Conservation (phyloP, 2,888 invertebrate genomes). For the Cristatella mucedo region DNA sequence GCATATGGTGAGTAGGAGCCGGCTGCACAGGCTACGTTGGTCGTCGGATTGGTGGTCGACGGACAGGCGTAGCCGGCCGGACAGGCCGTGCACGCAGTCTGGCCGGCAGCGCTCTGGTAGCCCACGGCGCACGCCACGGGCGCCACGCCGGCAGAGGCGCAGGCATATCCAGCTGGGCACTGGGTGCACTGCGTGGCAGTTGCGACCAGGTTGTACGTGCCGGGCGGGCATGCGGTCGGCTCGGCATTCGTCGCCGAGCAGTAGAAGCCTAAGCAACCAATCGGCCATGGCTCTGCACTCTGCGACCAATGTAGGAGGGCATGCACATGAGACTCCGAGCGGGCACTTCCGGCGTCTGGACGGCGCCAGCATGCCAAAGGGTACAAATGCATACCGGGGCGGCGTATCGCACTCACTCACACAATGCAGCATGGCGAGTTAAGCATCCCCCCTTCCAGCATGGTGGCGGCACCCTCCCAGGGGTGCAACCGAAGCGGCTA, state of each 20-base stretch:
- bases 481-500: too few relatives aligned
- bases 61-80: constrained; percentile 14
- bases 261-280: constrained; percentile 21
- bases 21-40: constrained; percentile 17
- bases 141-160: constrained; percentile 16
- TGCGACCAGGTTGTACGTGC: constrained; percentile 18
- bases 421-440: too few relatives aligned
- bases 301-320: too few relatives aligned
- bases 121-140: constrained; percentile 17
- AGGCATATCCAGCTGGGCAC: constrained; percentile 24
- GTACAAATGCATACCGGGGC: too few relatives aligned
- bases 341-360: too few relatives aligned
- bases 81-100: constrained; percentile 16
- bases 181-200: constrained; percentile 17
- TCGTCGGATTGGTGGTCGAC: constrained; percentile 16
- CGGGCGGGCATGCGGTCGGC: constrained; percentile 17
- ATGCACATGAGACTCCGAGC: too few relatives aligned
- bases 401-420: too few relatives aligned
- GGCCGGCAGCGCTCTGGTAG: constrained; percentile 19
- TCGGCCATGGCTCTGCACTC: too few relatives aligned
- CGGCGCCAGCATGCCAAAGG: too few relatives aligned
- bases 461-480: too few relatives aligned
- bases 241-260: constrained; percentile 16
- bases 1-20: constrained; percentile 21
- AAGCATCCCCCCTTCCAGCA: too few relatives aligned